Evolutionary conservation across 2,888 invertebrate genomes (phyloP).

Genomic region (Gari tellinella): DNA sequence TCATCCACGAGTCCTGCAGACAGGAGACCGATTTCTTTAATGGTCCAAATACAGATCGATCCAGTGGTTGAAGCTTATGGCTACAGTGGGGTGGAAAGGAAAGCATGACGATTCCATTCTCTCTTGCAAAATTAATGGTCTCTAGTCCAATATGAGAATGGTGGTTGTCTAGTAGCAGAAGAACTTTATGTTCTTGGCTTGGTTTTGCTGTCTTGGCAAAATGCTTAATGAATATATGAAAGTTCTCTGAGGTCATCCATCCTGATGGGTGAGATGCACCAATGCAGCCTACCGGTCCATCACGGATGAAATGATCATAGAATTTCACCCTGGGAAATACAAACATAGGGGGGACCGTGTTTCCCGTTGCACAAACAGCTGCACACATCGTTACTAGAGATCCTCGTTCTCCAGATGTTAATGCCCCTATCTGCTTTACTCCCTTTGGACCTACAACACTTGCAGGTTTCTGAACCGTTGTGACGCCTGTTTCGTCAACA

Average conservation of each 20-base stretch:
- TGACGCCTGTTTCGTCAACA: slow-evolving; percentile 31
- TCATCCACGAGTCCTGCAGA: slow-evolving; percentile 60
- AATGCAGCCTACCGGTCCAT: slow-evolving; percentile 29
- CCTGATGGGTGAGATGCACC: slow-evolving; percentile 51
- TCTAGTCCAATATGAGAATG: slow-evolving; percentile 69
- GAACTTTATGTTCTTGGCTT: slow-evolving; percentile 67
- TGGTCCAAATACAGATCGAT: slow-evolving; percentile 78
- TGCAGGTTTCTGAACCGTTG: slow-evolving; percentile 21
- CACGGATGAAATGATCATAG: slow-evolving; percentile 35
- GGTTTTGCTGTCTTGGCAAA: slow-evolving; percentile 71
- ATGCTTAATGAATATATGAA: slow-evolving; percentile 71
- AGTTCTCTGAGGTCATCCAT: slow-evolving; percentile 77
- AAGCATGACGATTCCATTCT: slow-evolving; percentile 81
- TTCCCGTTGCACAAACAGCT: slow-evolving; percentile 37
- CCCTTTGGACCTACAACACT: slow-evolving; percentile 20
- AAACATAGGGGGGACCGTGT: slow-evolving; percentile 49
- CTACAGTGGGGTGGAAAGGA: slow-evolving; percentile 84
- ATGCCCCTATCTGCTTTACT: slow-evolving; percentile 45
- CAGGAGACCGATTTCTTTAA: slow-evolving; percentile 77
- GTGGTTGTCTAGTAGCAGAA: slow-evolving; percentile 78
- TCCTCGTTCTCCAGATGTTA: slow-evolving; percentile 48
- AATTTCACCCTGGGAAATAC: slow-evolving; percentile 51
- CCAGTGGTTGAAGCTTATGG: slow-evolving; percentile 84
- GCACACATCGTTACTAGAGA: slow-evolving; percentile 33
- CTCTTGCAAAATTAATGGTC: slow-evolving; percentile 75